Evolutionary conservation across 2,797 vertebrate species (phyloP), one percentile per base, ranked within the genome.

Genomic region (Garrulus glandarius): DNA sequence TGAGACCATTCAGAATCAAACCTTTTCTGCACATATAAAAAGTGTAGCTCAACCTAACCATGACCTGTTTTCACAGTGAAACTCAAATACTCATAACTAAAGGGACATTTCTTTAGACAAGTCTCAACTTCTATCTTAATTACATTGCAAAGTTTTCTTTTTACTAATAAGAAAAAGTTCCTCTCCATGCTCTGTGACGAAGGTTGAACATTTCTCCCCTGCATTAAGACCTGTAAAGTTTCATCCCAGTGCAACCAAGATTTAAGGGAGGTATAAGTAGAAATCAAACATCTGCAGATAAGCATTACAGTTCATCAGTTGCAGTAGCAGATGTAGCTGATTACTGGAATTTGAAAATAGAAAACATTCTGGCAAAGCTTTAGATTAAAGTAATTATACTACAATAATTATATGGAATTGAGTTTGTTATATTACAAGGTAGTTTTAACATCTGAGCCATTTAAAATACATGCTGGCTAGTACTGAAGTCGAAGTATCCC

Each of bases 401-500:
- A 56, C 61, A 80, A 81, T 96, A 96, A 98, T 97, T 96, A 93
- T 30, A 87, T 55, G 69, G 81, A 87, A 94, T 82, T 96, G 85
- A 96, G n/a, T 93, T 97, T 84, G 81, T 95, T 97, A 93, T 84
- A 96, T 89, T 95, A 97, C 89, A 92, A 94, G 65, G 68, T 94
- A 92, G 74, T 84, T 95, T 92, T 94, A 96, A 93, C 72, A 89
- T 84, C 79, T 92, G 46, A 93, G 49, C 37, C 76, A 93, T 85
- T 95, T 65, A 47, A 93, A 91, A 92, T 55, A 50, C 37, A 77
- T 85, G 79, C 20, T 87, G 36, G 91, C 71, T 92, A 91, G 27
- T 69, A 96, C 52, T 63, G 72, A 96, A 92, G 83, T 64, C 77
- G 56, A 75, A 93, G 24, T 84, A 59, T 89, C 79, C 36, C 61